Percentiles rank a stretch among this genome's conserved stretches.
phyloP scores from a whole-genome alignment of 2,797 vertebrate species.

The Lophotriccus pileatus region DNA sequence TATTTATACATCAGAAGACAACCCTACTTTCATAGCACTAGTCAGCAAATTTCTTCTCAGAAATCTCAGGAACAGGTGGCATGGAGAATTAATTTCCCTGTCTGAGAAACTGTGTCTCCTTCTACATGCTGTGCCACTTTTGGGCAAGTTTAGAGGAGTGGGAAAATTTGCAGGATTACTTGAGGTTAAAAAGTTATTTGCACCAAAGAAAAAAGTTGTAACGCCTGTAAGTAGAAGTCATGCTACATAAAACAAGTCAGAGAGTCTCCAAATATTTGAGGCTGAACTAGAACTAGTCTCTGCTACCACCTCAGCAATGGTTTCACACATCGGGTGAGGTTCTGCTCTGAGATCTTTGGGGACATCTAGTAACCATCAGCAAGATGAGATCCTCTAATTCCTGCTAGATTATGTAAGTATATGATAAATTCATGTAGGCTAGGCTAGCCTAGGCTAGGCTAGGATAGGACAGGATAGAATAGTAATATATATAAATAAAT shows the following conservation, averaged over 20 bases:
- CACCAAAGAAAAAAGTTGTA: not conserved
- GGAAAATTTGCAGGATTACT: not conserved
- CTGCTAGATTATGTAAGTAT: not conserved
- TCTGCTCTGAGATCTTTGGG: not conserved
- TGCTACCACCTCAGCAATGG: not conserved
- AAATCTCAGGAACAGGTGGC: slow-evolving; percentile 40
- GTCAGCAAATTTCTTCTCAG: not conserved
- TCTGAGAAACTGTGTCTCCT: not conserved
- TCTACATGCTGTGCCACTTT: not conserved
- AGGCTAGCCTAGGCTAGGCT: too few relatives aligned
- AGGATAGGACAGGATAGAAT: too few relatives aligned
- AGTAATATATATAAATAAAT: not conserved
- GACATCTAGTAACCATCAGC: not conserved
- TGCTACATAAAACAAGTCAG: not conserved
- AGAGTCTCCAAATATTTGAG: not conserved
- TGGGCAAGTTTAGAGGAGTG: not conserved
- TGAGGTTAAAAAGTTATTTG: not conserved
- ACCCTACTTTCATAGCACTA: slow-evolving; percentile 42
- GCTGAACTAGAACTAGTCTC: not conserved
- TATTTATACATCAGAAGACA: slow-evolving; percentile 64
- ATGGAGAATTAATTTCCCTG: slow-evolving; percentile 36
- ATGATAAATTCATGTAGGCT: not conserved
- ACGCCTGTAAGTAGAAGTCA: not conserved
- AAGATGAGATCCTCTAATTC: not conserved
- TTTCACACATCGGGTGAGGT: not conserved